Evolutionary conservation across 1,140 invertebrate genomes (phyloP), one percentile per base, ranked within the genome.

Genomic region (Episyrphus balteatus): DNA sequence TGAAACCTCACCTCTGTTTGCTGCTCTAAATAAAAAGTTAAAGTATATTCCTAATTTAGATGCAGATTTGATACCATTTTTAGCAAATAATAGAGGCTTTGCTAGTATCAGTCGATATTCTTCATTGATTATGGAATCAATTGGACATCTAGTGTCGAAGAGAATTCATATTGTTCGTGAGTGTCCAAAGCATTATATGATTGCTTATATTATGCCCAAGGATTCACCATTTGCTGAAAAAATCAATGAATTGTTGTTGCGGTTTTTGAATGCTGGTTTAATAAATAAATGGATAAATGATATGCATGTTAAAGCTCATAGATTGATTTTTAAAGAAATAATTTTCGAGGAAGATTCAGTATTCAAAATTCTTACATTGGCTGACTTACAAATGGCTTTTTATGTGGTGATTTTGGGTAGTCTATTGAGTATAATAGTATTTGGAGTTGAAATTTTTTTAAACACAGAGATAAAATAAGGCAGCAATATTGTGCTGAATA

Each of bases 101-200:
- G 60, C 63, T 1, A 54, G 57, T 0, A 56, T 68, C 15, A 57
- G 60, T 6, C 50, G 66, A 1, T 55, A 53, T 10, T 53, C 53
- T 10, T 55, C 59, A 0, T 34, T 68, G 3, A 49, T 55, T 17
- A 43, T 68, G 30, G 58, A 65, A 47, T 61, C 58, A 6, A 47
- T 54, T 2, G 52, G 52, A 14, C 62, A 47, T 31, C 46, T 58
- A 15, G 10, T 57, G 1, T 44, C 42, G 5, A 50, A 55, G 1
- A 52, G 48, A 33, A 46, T 69, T 34, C 62, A 62, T 54, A 44
- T 68, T 5, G 54, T 69, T 8, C 57, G 59, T 2, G 68, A 70
- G 50, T 69, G 64, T 33, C 66, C 66, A 18, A 66, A 62, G 36
- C 59, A 55, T 19, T 69, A 69, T 17, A 57, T 56, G 15, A 58